Conservation (phyloP, 2,797 vertebrate species). For the Artibeus lituratus region DNA sequence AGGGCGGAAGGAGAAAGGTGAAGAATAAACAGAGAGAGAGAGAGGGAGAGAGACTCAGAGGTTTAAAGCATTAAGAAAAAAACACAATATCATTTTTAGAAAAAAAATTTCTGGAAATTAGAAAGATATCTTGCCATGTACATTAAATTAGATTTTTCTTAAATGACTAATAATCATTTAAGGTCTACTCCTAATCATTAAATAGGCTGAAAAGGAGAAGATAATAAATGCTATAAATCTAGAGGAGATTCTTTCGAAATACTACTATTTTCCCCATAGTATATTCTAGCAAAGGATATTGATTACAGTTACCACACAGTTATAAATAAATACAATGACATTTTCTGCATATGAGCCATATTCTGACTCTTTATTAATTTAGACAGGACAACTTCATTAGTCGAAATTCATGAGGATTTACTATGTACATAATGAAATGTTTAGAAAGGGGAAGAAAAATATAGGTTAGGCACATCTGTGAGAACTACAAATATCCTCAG, state of each 20-base stretch:
- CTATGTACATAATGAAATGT: not conserved
- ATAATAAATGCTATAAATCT: not conserved
- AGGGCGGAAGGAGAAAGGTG: not conserved
- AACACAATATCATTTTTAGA: not conserved
- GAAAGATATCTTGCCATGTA: not conserved
- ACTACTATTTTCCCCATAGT: not conserved
- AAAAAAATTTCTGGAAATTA: slow-evolving; percentile 6
- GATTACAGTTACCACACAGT: not conserved
- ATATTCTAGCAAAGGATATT: not conserved
- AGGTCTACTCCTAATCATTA: not conserved
- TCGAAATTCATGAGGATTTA: not conserved
- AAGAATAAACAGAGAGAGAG: not conserved
- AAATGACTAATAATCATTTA: not conserved
- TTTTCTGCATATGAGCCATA: not conserved
- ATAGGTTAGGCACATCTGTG: not conserved
- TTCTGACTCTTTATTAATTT: not conserved
- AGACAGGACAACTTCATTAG: not conserved
- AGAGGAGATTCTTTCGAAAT: not conserved
- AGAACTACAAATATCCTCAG: not conserved
- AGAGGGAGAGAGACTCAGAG: not conserved
- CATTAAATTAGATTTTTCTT: not conserved
- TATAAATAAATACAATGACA: not conserved
- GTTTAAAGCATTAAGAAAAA: not conserved
- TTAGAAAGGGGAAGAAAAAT: not conserved
- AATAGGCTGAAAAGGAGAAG: slow-evolving; percentile 11